Conservation (phyloP, 1,140 invertebrate genomes). For the Melanaphis sacchari region DNA sequence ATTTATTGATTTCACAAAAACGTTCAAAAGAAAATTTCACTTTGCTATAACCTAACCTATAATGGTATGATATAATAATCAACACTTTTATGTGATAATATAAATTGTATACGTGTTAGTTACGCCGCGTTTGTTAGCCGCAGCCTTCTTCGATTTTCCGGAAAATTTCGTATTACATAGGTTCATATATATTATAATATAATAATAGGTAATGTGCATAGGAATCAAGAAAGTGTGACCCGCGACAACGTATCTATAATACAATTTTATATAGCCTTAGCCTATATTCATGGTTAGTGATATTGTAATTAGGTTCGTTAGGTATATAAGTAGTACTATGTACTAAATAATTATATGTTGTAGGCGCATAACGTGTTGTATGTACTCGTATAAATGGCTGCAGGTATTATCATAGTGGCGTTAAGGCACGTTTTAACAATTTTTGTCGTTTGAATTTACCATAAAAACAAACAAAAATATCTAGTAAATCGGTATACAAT, state of each 20-base stretch:
- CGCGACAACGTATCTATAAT: not conserved
- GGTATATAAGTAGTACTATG: not conserved
- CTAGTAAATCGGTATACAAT: not conserved
- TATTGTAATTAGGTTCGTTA: slow-evolving; percentile 11
- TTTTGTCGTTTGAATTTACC: not conserved
- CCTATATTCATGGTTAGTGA: slow-evolving; percentile 14
- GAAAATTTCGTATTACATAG: slow-evolving; percentile 16
- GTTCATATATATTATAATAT: not conserved
- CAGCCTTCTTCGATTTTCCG: slow-evolving; percentile 29
- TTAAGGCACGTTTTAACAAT: not conserved
- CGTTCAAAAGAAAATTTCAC: slow-evolving; percentile 54
- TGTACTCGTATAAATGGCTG: no score
- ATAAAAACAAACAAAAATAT: not conserved
- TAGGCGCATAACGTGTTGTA: not conserved
- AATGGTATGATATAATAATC: not conserved
- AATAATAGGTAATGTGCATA: not conserved
- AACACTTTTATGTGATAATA: not conserved
- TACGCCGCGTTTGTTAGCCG: not conserved
- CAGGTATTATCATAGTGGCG: not conserved
- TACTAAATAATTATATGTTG: not conserved
- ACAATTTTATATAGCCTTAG: not conserved
- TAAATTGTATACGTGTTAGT: not conserved
- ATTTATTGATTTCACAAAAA: slow-evolving; percentile 32
- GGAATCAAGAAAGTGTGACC: slow-evolving; percentile 3
- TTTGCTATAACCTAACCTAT: not conserved